These are phyloP conservation scores for Phrynocephalus vlangalii DNA, from an alignment of 2,797 vertebrate genomes.

Conservation along the genomic window DNA sequence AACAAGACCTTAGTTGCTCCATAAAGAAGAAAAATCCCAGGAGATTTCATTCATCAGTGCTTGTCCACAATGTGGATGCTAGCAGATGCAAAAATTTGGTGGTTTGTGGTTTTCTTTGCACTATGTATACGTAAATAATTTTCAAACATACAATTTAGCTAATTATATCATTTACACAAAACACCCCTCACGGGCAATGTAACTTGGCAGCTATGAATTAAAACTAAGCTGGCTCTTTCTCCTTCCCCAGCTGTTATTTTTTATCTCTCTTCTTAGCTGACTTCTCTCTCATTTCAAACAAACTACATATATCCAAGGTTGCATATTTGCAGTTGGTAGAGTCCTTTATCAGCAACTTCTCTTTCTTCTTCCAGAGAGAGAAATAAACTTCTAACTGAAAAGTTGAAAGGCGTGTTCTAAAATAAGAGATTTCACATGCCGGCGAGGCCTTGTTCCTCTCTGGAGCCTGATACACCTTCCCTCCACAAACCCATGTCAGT, in stretches of 20 bases:
- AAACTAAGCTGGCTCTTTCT: constrained; percentile 10
- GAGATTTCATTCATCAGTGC: neutral
- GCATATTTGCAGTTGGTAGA: constrained; percentile 51
- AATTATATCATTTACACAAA: constrained; percentile 50
- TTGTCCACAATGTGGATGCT: neutral
- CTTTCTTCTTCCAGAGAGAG: constrained; percentile 4
- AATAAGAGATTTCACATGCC: constrained; percentile 66
- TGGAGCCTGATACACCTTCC: constrained; percentile 51
- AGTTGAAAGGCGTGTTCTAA: constrained; percentile 65
- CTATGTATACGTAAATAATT: constrained; percentile 38
- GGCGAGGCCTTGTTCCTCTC: constrained; percentile 56
- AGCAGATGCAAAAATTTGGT: neutral
- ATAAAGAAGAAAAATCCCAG: neutral
- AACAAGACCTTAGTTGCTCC: no score
- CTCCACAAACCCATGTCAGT: constrained; percentile 42
- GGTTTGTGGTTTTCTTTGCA: neutral
- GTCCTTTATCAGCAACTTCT: constrained; percentile 41
- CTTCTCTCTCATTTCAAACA: constrained; percentile 46
- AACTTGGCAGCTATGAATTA: constrained; percentile 44
- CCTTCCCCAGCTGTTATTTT: constrained; percentile 37
- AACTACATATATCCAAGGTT: constrained; percentile 22
- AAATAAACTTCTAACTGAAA: constrained; percentile 32
- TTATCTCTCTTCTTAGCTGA: constrained; percentile 38
- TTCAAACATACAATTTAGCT: constrained; percentile 46
- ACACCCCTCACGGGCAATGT: constrained; percentile 32